phyloP scores from a whole-genome alignment of 2,888 invertebrate genomes.

The Pedicia rivosa region DNA sequence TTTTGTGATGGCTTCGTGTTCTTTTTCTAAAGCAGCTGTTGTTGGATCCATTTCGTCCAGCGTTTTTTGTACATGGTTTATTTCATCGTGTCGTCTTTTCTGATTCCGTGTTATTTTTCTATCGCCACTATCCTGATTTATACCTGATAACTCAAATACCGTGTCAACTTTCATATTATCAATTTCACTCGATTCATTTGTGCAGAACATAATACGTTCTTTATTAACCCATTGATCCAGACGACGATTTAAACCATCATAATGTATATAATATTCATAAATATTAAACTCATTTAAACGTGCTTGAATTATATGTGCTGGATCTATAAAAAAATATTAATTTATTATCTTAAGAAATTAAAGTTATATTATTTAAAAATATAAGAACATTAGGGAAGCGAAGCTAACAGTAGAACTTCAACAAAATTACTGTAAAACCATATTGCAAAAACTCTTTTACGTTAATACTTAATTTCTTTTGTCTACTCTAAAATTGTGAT shows the following conservation, averaged over 20 bases:
- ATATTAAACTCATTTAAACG: slow-evolving; percentile 57
- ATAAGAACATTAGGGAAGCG: no score
- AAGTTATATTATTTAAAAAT: no score
- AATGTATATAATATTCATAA: slow-evolving; percentile 93
- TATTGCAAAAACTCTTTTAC: no score
- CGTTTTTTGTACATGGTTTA: slow-evolving; percentile 94
- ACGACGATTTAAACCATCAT: slow-evolving; percentile 86
- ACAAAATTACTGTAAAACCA: no score
- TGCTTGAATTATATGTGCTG: slow-evolving; percentile 86
- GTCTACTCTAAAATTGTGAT: no score
- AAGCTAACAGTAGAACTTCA: no score
- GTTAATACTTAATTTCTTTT: no score
- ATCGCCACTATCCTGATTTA: slow-evolving; percentile 70
- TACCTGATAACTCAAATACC: slow-evolving; percentile 25
- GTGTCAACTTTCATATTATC: no score
- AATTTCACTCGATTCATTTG: background rate
- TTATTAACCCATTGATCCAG: slow-evolving; percentile 92
- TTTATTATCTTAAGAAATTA: no score
- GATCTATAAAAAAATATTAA: no score
- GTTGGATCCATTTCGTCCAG: slow-evolving; percentile 96
- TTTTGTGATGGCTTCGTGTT: slow-evolving; percentile 79
- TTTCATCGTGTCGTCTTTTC: slow-evolving; percentile 93
- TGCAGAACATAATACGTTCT: slow-evolving; percentile 54
- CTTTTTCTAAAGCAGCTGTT: slow-evolving; percentile 92
- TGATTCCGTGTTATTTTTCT: slow-evolving; percentile 92